phyloP scores from a whole-genome alignment of 2,113 vertebrate genomes.

The Channa maculata region DNA sequence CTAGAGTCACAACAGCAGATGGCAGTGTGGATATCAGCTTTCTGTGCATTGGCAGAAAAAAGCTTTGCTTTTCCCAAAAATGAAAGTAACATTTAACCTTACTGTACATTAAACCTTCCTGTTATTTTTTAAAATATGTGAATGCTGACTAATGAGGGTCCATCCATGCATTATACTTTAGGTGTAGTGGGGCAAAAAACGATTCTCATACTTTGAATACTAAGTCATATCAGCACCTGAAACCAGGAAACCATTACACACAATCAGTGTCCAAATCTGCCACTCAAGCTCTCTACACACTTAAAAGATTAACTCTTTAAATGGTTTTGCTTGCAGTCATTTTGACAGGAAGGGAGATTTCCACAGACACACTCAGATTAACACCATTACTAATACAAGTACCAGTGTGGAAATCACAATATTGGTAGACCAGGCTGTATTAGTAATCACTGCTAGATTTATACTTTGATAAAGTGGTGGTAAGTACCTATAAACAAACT shows the following conservation, averaged over 20 bases:
- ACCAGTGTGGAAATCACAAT: slow-evolving; percentile 8
- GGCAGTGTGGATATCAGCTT: slow-evolving; percentile 1
- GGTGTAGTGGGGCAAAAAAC: fast-evolving
- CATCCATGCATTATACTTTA: neutral
- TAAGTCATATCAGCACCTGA: slow-evolving; percentile 30
- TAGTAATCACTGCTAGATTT: neutral
- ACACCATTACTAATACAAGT: neutral
- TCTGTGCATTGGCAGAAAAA: neutral
- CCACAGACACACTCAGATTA: neutral
- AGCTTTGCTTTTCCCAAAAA: neutral
- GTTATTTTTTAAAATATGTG: neutral
- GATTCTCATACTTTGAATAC: slow-evolving; percentile 9
- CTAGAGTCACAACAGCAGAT: slow-evolving; percentile 16
- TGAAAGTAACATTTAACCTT: neutral
- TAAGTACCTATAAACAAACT: neutral
- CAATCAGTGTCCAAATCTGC: slow-evolving; percentile 52
- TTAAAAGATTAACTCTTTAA: neutral
- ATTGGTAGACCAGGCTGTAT: neutral
- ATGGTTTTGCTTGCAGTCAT: neutral
- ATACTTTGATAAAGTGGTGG: neutral
- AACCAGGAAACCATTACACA: slow-evolving; percentile 52
- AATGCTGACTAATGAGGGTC: neutral
- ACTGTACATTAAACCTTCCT: neutral
- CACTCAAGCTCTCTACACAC: neutral
- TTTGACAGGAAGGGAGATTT: neutral